Base-by-base conservation (phyloP, 2,888 invertebrate genomes). In the Diogma glabrata region DNA sequence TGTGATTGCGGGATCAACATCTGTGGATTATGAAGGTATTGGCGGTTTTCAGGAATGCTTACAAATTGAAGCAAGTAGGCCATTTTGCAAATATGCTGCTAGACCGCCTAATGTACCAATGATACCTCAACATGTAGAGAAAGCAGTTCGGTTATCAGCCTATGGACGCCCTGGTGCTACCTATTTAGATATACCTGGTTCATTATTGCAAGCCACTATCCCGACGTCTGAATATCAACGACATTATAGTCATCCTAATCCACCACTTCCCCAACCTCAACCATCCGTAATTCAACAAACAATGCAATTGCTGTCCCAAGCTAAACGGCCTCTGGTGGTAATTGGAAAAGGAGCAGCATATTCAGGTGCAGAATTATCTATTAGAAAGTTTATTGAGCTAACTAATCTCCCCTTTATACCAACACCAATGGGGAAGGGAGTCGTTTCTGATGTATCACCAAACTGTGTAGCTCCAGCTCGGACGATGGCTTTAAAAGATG, bases 1-100 rank as follows among this genome's bases (percentile, higher is more conserved):
- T 33, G 90, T 96, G 4, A 81, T 97, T 56, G 94, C 90, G 16
- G 96, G 97, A 2, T 86, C 95, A 0, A 87, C 89, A 59, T 86
- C 91, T 14, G 78, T 86, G 62, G 90, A 93, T 67, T 94, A 94
- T 65, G 95, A 95, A 70, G 89, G 88, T 8, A 86, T 93, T 60
- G 96, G 96, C 19, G 96, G 93, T 2, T 97, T 97, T 69, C 96
- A 97, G 70, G 95, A 94, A 70, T 93, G 85, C 72, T 81, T 84
- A 1, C 93, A 94, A 74, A 89, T 48, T 30, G 93, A 94, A 61
- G 75, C 89, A 0, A 83, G 88, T 52, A 79, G 89, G n/a, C 78
- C 84, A 4, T 92, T 89, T 66, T 88, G 90, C 70, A 97, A 97
- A 73, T 93, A 92, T 67, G 77, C 90, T 1, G 91, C 86, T 0